phyloP scores from a whole-genome alignment of 2,797 vertebrate genomes.

The Crenuchus spilurus region DNA sequence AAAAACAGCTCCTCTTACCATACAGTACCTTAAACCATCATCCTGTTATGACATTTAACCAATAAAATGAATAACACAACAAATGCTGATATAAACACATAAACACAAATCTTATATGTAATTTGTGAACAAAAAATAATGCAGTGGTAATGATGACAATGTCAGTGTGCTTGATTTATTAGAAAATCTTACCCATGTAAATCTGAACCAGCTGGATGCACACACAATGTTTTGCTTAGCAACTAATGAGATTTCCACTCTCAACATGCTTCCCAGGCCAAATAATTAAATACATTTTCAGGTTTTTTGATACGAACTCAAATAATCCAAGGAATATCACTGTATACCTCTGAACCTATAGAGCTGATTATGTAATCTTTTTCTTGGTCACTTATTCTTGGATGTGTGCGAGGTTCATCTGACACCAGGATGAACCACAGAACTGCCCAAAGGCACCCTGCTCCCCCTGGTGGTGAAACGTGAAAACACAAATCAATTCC shows the following conservation, averaged over 20 bases:
- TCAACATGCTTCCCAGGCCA: not conserved
- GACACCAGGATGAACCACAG: conserved; percentile 82
- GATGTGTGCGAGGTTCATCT: conserved; percentile 80
- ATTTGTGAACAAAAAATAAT: too few relatives aligned
- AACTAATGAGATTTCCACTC: not conserved
- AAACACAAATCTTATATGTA: too few relatives aligned
- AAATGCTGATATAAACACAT: too few relatives aligned
- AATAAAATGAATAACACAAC: too few relatives aligned
- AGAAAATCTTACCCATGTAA: not conserved
- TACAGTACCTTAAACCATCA: not conserved
- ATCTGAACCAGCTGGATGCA: not conserved
- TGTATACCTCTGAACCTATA: conserved; percentile 77
- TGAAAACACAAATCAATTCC: not conserved
- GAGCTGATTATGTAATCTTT: conserved; percentile 77
- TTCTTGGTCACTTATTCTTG: conserved; percentile 79
- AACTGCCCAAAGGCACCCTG: conserved; percentile 80
- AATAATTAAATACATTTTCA: not conserved
- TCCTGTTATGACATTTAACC: not conserved
- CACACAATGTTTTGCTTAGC: not conserved
- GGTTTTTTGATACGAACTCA: not conserved
- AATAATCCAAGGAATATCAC: not conserved
- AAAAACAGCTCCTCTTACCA: not conserved
- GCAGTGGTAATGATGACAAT: not conserved
- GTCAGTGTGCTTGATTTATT: not conserved
- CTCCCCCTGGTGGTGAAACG: conserved; percentile 68